phyloP scores from a whole-genome alignment of 2,888 invertebrate genomes.

The Podotricha telesiphe region DNA sequence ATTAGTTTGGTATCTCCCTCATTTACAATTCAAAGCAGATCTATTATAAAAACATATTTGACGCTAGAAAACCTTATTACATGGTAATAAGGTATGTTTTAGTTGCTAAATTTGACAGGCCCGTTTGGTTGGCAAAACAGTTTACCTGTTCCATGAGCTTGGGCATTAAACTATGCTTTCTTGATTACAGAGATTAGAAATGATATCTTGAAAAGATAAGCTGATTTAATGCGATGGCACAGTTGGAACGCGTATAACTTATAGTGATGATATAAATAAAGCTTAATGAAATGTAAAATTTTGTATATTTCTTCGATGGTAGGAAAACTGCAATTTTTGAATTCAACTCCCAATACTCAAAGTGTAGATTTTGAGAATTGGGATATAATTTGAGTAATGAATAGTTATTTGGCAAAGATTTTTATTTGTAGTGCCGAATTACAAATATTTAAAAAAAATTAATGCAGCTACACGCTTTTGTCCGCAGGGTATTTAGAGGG shows the following conservation, averaged over 20 bases:
- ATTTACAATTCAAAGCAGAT: constrained; percentile 42
- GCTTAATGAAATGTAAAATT: no score
- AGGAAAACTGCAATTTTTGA: no score
- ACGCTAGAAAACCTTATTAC: background rate
- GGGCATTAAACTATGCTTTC: constrained; percentile 37
- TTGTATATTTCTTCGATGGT: no score
- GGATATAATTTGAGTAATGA: no score
- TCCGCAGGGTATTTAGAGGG: no score
- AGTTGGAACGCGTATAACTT: background rate
- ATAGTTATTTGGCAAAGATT: no score
- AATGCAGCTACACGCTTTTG: no score
- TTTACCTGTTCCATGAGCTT: constrained; percentile 38
- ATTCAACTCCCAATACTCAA: no score
- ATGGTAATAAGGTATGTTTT: background rate
- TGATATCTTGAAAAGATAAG: constrained; percentile 11
- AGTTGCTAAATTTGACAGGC: constrained; percentile 33
- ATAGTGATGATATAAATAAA: no score
- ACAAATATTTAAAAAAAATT: no score
- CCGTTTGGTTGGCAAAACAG: constrained; percentile 43
- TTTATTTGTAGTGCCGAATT: no score
- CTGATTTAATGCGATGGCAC: background rate
- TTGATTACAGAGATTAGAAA: constrained; percentile 35
- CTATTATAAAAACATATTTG: constrained; percentile 20
- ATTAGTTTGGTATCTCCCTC: constrained; percentile 39
- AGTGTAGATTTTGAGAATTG: no score